phyloP scores from a whole-genome alignment of 2,888 invertebrate genomes.

The Phragmatobia fuliginosa region DNA sequence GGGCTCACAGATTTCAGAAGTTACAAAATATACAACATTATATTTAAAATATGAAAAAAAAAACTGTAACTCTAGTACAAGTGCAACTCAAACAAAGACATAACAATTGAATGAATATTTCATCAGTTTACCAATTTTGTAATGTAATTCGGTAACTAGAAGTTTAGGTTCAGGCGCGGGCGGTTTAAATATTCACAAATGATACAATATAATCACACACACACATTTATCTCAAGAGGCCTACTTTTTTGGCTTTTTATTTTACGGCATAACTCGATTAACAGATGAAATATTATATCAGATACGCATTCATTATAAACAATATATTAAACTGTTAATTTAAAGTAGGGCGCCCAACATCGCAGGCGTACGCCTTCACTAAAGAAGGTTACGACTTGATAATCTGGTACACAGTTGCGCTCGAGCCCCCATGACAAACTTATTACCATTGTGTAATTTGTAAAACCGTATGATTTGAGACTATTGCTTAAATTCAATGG shows the following conservation, averaged over 20 bases:
- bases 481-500: not conserved
- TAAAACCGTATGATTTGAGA: not conserved
- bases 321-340: conserved; percentile 5
- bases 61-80: too few relatives aligned
- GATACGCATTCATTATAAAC: not conserved
- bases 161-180: not conserved
- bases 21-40: too few relatives aligned
- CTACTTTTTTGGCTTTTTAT: not conserved
- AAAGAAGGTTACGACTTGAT: conserved; percentile 5
- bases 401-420: conserved; percentile 33
- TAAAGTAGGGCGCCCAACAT: conserved; percentile 7
- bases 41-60: not conserved
- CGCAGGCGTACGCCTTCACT: conserved; percentile 7
- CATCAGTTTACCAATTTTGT: too few relatives aligned
- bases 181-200: not conserved
- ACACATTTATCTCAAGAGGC: not conserved
- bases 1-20: too few relatives aligned
- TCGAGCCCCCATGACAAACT: conserved; percentile 35
- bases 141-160: not conserved
- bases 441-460: conserved; percentile 3
- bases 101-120: too few relatives aligned
- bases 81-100: too few relatives aligned
- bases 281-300: not conserved
- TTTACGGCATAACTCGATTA: not conserved
- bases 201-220: not conserved